Evolutionary conservation across 2,888 invertebrate species (phyloP).

Genomic region (Drosophila anceps): DNA sequence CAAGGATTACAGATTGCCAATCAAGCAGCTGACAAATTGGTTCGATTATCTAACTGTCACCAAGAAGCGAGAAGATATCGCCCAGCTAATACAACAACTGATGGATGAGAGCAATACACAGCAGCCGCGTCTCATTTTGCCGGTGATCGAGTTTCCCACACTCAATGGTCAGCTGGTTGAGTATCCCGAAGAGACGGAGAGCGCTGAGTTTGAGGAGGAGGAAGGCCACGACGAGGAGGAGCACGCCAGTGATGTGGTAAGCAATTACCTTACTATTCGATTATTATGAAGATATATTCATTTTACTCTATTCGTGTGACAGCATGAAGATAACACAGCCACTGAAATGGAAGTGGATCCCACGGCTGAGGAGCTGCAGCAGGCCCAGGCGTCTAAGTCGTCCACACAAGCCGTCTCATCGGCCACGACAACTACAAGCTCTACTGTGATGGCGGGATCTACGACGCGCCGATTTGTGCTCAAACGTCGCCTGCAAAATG

Average conservation of each 20-base stretch:
- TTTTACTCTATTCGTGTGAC: neutral
- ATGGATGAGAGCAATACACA: slow-evolving; percentile 90
- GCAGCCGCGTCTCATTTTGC: slow-evolving; percentile 86
- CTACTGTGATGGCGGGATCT: slow-evolving; percentile 67
- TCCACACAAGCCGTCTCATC: slow-evolving; percentile 38
- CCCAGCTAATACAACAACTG: slow-evolving; percentile 90
- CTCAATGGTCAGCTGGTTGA: slow-evolving; percentile 90
- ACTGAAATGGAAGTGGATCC: slow-evolving; percentile 76
- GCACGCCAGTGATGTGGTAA: slow-evolving; percentile 85
- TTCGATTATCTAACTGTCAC: slow-evolving; percentile 94
- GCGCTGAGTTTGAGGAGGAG: slow-evolving; percentile 86
- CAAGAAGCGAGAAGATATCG: slow-evolving; percentile 94
- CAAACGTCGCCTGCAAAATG: slow-evolving; percentile 80
- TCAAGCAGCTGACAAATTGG: slow-evolving; percentile 93
- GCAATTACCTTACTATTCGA: slow-evolving; percentile 1
- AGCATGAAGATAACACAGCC: slow-evolving; percentile 76
- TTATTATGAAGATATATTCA: neutral
- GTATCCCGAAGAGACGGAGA: slow-evolving; percentile 87
- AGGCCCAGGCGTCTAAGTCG: slow-evolving; percentile 49
- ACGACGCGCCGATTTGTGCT: slow-evolving; percentile 76
- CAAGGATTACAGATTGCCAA: slow-evolving; percentile 92
- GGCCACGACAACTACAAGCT: slow-evolving; percentile 31
- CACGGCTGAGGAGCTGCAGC: slow-evolving; percentile 63
- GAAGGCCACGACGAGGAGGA: slow-evolving; percentile 86
- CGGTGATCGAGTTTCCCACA: slow-evolving; percentile 91